A percentile compares a stretch with the other conserved stretches of the same genome.
Conservation (phyloP, 1,140 invertebrate species). For the Pogonomyrmex californicus region DNA sequence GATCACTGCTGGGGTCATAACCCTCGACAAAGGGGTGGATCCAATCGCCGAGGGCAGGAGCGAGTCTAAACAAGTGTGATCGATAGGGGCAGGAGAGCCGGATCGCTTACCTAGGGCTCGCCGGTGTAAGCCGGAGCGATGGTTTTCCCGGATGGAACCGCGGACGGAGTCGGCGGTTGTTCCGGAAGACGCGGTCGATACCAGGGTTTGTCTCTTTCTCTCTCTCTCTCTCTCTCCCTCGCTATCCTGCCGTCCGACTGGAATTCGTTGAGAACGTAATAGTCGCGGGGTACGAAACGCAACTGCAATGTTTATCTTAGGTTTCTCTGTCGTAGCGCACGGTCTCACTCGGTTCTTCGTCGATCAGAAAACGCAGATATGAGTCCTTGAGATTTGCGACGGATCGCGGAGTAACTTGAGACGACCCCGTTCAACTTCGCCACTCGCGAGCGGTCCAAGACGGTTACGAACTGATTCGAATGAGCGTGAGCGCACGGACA, state of each 20-base stretch:
- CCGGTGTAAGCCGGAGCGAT: not conserved
- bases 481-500: not conserved
- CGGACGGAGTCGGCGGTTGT: not conserved
- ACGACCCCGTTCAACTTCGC: not conserved
- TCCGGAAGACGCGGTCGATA: not conserved
- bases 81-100: constrained; percentile 8
- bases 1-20: not conserved
- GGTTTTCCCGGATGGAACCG: not conserved
- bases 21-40: constrained; percentile 44
- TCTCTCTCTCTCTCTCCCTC: too few relatives aligned
- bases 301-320: not conserved
- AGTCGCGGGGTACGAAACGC: not conserved
- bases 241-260: not conserved
- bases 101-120: constrained; percentile 32
- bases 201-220: too few relatives aligned
- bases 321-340: not conserved
- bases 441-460: not conserved
- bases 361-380: not conserved
- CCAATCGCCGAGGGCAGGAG: constrained; percentile 13
- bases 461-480: not conserved
- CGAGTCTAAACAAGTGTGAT: constrained; percentile 32
- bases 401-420: not conserved
- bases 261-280: not conserved
- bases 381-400: not conserved
- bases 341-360: not conserved